Evolutionary conservation across 2,113 vertebrate species (phyloP).

Genomic region (Chamaetylas fuelleborni): DNA sequence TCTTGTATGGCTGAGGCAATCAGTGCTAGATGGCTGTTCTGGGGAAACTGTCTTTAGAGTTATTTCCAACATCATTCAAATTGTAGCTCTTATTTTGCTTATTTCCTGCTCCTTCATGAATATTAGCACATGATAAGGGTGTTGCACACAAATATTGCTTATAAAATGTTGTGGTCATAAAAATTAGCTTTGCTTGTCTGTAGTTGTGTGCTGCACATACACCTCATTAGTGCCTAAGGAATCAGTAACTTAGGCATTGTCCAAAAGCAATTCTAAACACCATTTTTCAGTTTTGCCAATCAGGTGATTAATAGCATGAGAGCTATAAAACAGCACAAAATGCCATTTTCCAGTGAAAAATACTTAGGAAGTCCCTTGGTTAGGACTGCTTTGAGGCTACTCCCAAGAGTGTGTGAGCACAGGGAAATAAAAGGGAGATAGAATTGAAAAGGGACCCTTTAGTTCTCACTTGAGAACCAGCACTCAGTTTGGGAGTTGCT

Average conservation of each 20-base stretch:
- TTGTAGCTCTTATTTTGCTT: neutral
- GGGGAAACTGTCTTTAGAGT: neutral
- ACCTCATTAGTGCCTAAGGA: neutral
- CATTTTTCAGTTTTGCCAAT: neutral
- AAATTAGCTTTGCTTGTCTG: neutral
- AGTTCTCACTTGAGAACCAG: neutral
- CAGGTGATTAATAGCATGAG: neutral
- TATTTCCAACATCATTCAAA: neutral
- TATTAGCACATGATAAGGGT: neutral
- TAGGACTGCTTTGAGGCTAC: neutral
- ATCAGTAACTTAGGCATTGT: rapidly evolving
- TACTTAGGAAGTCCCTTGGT: neutral
- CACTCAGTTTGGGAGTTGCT: neutral
- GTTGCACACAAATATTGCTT: neutral
- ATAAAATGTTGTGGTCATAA: neutral
- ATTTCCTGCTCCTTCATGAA: neutral
- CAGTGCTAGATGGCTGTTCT: neutral
- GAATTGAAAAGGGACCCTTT: neutral
- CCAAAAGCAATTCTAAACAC: neutral
- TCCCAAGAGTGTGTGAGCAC: neutral
- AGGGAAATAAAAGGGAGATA: neutral
- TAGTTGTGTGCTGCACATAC: neutral
- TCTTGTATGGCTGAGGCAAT: neutral
- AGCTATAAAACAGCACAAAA: neutral
- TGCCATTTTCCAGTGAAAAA: neutral